Conservation (phyloP, 1,140 invertebrate species). For the Drosophila repletoides region DNA sequence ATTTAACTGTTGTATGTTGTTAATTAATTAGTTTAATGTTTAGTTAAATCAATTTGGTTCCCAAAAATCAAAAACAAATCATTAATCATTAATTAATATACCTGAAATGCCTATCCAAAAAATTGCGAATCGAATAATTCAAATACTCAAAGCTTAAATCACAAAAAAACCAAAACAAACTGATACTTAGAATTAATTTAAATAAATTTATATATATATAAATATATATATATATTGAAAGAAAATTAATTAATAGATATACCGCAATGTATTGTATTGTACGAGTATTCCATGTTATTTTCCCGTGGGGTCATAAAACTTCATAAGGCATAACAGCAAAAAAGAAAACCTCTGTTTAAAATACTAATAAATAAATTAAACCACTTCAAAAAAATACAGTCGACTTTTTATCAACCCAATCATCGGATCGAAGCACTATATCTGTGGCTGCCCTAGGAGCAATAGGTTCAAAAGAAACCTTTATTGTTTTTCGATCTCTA, state of each 20-base stretch:
- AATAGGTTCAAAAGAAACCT: no score
- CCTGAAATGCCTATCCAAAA: slow-evolving; percentile 55
- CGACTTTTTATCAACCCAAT: no score
- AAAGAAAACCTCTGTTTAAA: slow-evolving; percentile 59
- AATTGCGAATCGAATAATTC: slow-evolving; percentile 53
- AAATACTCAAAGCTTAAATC: slow-evolving; percentile 57
- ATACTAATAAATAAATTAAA: slow-evolving; percentile 64
- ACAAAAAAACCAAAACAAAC: slow-evolving; percentile 16
- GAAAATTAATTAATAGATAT: slow-evolving; percentile 52
- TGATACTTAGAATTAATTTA: slow-evolving; percentile 25
- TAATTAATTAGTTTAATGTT: slow-evolving; percentile 46
- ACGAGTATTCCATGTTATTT: slow-evolving; percentile 72
- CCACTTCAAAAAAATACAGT: slow-evolving; percentile 47
- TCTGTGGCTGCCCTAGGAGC: no score
- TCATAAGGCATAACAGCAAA: slow-evolving; percentile 39
- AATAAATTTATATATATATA: slow-evolving; percentile 32
- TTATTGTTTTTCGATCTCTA: no score
- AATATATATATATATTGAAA: slow-evolving; percentile 47
- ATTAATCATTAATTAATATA: slow-evolving; percentile 46
- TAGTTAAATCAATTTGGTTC: slow-evolving; percentile 60
- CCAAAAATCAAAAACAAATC: slow-evolving; percentile 21
- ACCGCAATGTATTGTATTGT: slow-evolving; percentile 62
- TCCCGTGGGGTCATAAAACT: slow-evolving; percentile 53
- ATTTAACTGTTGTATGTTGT: slow-evolving; percentile 54
- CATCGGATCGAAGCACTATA: no score